Percentiles rank a stretch among this genome's conserved stretches.
phyloP scores from a whole-genome alignment of 2,797 vertebrate species.

The Pagetopsis macropterus region DNA sequence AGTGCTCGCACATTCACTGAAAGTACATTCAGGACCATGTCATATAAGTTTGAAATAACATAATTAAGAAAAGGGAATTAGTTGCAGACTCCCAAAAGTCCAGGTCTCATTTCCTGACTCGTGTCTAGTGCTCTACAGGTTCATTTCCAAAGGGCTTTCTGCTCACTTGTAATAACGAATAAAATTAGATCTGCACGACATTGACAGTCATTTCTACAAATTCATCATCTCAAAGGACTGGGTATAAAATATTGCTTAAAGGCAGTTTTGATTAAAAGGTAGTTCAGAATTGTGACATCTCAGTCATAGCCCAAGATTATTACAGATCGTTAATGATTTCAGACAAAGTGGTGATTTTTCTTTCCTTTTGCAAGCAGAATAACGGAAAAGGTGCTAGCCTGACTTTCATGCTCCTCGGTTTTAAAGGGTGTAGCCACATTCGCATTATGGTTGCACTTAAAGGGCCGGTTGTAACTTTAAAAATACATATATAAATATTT shows the following conservation, averaged over 20 bases:
- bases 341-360: too few species aligned
- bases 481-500: too few species aligned
- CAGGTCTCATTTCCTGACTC: conserved; percentile 18
- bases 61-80: background rate
- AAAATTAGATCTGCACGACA: conserved; percentile 10
- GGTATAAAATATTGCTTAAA: background rate
- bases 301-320: conserved; percentile 8
- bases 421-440: too few species aligned
- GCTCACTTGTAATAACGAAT: conserved; percentile 29
- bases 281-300: background rate
- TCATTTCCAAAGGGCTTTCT: conserved; percentile 20
- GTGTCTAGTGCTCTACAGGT: conserved; percentile 20
- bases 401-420: too few species aligned
- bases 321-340: background rate
- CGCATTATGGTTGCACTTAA: too few species aligned
- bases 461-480: too few species aligned
- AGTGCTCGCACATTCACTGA: background rate
- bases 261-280: conserved; percentile 35
- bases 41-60: background rate
- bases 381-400: too few species aligned
- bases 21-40: background rate
- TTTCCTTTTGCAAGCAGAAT: too few species aligned
- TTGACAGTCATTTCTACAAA: conserved; percentile 17
- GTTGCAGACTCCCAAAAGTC: conserved; percentile 2
- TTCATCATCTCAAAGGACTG: conserved; percentile 35